Percentiles rank a stretch among this genome's conserved stretches.
These are phyloP conservation scores for Triplophysa siluroides DNA, from an alignment of 2,113 vertebrate species.

Conservation along the genomic window DNA sequence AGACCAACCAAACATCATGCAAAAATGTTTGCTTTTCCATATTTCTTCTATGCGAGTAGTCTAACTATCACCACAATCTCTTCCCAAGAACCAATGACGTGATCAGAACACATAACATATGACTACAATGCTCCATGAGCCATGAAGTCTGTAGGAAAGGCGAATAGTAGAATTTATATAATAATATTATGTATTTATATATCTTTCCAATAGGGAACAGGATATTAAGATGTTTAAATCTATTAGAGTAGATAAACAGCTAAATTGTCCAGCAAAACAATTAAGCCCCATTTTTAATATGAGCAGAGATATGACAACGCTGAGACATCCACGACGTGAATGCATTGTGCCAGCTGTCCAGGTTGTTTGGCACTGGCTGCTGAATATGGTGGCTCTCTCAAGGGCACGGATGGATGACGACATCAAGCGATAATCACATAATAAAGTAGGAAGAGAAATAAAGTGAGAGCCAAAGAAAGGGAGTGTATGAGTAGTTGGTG, in stretches of 20 bases:
- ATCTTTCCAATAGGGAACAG: background rate
- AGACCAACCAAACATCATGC: background rate
- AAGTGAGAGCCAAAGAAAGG: background rate
- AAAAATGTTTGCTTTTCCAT: slow-evolving; percentile 1
- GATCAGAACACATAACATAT: slow-evolving; percentile 8
- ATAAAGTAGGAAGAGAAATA: slow-evolving; percentile 37
- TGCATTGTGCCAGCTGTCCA: slow-evolving; percentile 65
- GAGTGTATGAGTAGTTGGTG: background rate
- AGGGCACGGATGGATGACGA: slow-evolving; percentile 18
- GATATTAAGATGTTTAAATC: background rate
- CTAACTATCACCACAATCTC: background rate
- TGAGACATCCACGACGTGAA: slow-evolving; percentile 65
- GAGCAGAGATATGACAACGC: slow-evolving; percentile 66
- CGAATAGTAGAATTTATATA: background rate
- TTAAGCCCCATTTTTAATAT: slow-evolving; percentile 34
- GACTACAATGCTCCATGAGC: background rate
- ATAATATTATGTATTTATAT: background rate
- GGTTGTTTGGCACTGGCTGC: slow-evolving; percentile 60
- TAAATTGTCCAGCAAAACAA: slow-evolving; percentile 34
- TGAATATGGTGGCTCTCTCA: slow-evolving; percentile 54
- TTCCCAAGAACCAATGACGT: slow-evolving; percentile 21
- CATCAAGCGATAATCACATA: slow-evolving; percentile 9
- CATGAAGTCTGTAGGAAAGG: background rate
- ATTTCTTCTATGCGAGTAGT: background rate
- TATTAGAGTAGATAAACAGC: background rate